Percentiles rank a stretch among this genome's conserved stretches.
Evolutionary conservation across 2,888 invertebrate genomes (phyloP).

Genomic region (Onchidella celtica): DNA sequence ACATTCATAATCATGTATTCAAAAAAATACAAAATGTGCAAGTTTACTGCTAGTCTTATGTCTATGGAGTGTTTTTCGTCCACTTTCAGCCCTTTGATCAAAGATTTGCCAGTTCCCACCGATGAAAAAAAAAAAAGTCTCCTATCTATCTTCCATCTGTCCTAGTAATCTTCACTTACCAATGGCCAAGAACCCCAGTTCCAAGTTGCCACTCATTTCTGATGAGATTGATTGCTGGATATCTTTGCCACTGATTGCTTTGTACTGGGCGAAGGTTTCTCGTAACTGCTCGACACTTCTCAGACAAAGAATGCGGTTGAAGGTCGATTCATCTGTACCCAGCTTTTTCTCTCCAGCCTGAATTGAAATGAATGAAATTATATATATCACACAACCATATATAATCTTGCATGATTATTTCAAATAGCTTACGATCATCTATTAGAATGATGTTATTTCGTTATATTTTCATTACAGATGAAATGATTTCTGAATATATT

Average conservation of each 20-base stretch:
- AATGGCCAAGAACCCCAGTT: conserved; percentile 67
- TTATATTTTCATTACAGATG: too few relatives aligned
- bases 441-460: too few relatives aligned
- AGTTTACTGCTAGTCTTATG: neutral
- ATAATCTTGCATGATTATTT: too few relatives aligned
- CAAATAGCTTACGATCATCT: too few relatives aligned
- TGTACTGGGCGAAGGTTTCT: conserved; percentile 70
- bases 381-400: neutral
- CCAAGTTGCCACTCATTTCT: conserved; percentile 68
- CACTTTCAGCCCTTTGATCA: too few relatives aligned
- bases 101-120: too few relatives aligned
- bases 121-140: too few relatives aligned
- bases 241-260: conserved; percentile 61
- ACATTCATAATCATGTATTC: too few relatives aligned
- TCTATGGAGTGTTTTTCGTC: neutral
- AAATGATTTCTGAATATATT: too few relatives aligned
- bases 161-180: too few relatives aligned
- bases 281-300: conserved; percentile 68
- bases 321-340: conserved; percentile 75
- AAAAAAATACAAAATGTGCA: too few relatives aligned
- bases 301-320: conserved; percentile 68
- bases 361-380: neutral
- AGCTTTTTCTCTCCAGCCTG: conserved; percentile 73
- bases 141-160: too few relatives aligned
- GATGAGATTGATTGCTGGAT: conserved; percentile 67